Percentiles rank a stretch among this genome's conserved stretches.
Conservation (phyloP, 2,797 vertebrate species). For the Neosilurus hyrtlii region DNA sequence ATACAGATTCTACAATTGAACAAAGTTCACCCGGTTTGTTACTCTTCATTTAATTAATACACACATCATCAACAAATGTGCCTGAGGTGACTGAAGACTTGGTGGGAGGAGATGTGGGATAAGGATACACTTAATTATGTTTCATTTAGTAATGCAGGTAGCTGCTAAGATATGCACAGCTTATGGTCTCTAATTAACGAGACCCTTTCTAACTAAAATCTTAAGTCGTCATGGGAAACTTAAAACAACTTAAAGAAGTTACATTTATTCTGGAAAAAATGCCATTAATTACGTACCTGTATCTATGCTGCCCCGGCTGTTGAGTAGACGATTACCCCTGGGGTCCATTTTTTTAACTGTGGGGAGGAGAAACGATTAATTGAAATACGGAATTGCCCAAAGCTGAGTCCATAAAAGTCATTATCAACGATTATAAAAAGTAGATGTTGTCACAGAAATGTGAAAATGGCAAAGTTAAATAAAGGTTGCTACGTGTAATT, state of each 20-base stretch:
- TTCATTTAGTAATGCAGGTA: constrained; percentile 42
- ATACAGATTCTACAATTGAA: not conserved
- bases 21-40: not conserved
- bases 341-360: constrained; percentile 66
- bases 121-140: constrained; percentile 45
- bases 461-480: constrained; percentile 59
- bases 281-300: constrained; percentile 61
- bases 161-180: constrained; percentile 24
- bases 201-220: constrained; percentile 33
- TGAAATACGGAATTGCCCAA: constrained; percentile 37
- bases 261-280: not conserved
- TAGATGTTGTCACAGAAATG: constrained; percentile 63
- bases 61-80: constrained; percentile 9
- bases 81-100: constrained; percentile 19
- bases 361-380: constrained; percentile 57
- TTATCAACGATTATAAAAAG: constrained; percentile 59
- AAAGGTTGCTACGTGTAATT: constrained; percentile 52
- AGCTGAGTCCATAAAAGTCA: constrained; percentile 44
- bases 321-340: constrained; percentile 69
- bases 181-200: constrained; percentile 45
- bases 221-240: constrained; percentile 27
- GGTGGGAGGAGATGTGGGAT: constrained; percentile 4
- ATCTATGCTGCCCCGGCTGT: constrained; percentile 59
- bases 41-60: constrained; percentile 15
- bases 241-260: not conserved